These are phyloP conservation scores for Orthonevra nobilis DNA, from an alignment of 2,888 invertebrate species.

Conservation along the genomic window DNA sequence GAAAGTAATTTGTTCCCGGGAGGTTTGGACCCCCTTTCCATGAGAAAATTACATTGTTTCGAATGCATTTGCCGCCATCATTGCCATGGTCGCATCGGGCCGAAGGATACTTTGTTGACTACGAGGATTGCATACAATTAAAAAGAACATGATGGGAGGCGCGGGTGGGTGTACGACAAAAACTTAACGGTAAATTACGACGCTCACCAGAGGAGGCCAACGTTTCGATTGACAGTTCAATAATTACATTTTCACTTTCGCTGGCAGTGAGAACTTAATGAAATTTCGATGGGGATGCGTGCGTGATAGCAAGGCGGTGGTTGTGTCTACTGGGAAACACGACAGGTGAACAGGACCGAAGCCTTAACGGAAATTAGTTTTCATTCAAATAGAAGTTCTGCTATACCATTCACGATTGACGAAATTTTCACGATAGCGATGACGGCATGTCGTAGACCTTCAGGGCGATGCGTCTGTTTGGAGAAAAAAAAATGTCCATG, in stretches of 20 bases:
- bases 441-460: too few species aligned
- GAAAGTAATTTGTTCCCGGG: constrained; percentile 37
- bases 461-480: too few species aligned
- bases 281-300: too few species aligned
- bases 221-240: constrained; percentile 47
- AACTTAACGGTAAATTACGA: constrained; percentile 9
- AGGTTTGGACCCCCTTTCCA: background rate
- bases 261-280: constrained; percentile 29
- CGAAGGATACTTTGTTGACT: constrained; percentile 13
- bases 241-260: constrained; percentile 48
- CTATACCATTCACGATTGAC: too few species aligned
- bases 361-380: too few species aligned
- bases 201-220: background rate
- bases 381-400: too few species aligned
- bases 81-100: background rate
- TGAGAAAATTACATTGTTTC: constrained; percentile 51
- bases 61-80: constrained; percentile 23
- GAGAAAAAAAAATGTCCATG: too few species aligned
- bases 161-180: background rate
- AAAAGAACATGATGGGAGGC: constrained; percentile 1
- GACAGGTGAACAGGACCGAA: background rate
- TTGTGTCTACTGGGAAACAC: background rate
- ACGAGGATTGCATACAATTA: constrained; percentile 13
- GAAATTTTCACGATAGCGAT: too few species aligned
- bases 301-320: too few species aligned